A percentile compares a stretch with the other conserved stretches of the same genome.
These are phyloP conservation scores for Bombus consobrinus DNA, from an alignment of 1,140 invertebrate genomes.

Conservation along the genomic window DNA sequence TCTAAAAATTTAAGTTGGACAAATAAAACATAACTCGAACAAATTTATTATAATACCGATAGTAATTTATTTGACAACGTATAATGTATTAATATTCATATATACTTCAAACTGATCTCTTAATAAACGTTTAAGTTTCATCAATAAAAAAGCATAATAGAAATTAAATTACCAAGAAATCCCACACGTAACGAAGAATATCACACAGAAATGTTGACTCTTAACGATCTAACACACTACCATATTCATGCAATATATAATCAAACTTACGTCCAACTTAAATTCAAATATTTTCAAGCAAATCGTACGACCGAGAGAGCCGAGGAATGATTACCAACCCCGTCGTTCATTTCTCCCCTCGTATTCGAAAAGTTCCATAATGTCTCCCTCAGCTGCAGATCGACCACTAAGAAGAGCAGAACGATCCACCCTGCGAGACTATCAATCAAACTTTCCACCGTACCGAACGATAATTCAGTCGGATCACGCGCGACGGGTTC, in stretches of 20 bases:
- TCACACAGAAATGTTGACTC: not conserved
- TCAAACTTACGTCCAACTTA: not conserved
- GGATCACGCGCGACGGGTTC: slow-evolving; percentile 69
- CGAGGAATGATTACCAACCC: not conserved
- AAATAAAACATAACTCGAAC: no score
- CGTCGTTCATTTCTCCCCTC: not conserved
- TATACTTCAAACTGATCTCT: not conserved
- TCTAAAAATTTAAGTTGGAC: no score
- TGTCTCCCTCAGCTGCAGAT: not conserved
- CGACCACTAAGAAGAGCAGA: slow-evolving; percentile 3
- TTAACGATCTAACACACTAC: no score
- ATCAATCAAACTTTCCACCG: slow-evolving; percentile 51
- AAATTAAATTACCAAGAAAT: not conserved
- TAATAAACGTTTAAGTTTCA: not conserved
- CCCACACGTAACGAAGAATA: not conserved
- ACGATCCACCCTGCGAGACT: slow-evolving; percentile 30
- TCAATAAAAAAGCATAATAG: not conserved
- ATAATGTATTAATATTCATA: no score
- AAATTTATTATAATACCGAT: no score
- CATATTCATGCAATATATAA: not conserved
- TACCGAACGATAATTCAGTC: slow-evolving; percentile 57
- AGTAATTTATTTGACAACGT: no score
- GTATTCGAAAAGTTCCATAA: not conserved
- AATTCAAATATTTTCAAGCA: not conserved
- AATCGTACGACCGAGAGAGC: no score